These are phyloP conservation scores for Emys orbicularis DNA, from an alignment of 2,797 vertebrate species.

Conservation along the genomic window DNA sequence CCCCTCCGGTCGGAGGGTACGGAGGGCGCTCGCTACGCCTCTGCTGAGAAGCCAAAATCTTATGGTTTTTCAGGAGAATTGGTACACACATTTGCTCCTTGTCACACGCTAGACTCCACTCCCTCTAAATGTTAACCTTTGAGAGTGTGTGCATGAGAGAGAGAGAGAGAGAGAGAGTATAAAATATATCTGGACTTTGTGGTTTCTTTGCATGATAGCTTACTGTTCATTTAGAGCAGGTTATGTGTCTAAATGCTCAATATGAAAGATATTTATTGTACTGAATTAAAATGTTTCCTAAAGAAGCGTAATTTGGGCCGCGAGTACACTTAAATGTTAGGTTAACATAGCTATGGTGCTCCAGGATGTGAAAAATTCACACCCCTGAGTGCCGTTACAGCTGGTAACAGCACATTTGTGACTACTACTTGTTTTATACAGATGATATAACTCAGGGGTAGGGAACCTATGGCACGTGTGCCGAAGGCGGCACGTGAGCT, in stretches of 20 bases:
- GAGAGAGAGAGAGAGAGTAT: neutral
- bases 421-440: neutral
- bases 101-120: neutral
- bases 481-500: no score
- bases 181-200: neutral
- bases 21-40: no score
- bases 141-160: neutral
- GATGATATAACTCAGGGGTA: no score
- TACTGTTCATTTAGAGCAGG: neutral
- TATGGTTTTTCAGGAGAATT: rapidly evolving
- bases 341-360: no score
- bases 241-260: neutral
- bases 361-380: no score
- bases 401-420: neutral
- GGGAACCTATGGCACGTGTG: no score
- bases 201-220: neutral
- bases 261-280: neutral
- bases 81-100: neutral
- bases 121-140: neutral
- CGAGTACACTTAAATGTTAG: no score
- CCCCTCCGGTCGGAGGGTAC: no score
- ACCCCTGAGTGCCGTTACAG: no score
- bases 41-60: neutral
- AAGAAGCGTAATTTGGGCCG: neutral
- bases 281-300: neutral